Evolutionary conservation across 2,888 invertebrate genomes (phyloP).

Genomic region (Peribatodes rhomboidaria): DNA sequence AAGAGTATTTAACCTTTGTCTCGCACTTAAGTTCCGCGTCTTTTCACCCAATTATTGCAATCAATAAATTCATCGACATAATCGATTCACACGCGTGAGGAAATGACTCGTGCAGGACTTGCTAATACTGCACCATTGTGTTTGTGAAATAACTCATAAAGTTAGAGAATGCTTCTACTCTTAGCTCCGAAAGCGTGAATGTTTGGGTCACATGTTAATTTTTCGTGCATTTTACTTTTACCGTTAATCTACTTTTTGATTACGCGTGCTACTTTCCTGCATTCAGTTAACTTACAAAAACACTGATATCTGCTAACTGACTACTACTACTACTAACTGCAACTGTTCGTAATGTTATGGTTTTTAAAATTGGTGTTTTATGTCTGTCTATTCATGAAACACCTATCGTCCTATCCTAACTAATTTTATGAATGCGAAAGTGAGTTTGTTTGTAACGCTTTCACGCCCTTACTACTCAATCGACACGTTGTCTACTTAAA

Average conservation of each 20-base stretch:
- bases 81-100: background rate
- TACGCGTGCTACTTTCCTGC: background rate
- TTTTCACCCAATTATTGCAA: background rate
- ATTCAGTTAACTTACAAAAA: background rate
- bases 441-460: too few species aligned
- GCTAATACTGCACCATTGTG: background rate
- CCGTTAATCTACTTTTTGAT: background rate
- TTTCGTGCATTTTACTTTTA: conserved; percentile 14
- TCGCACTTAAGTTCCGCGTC: too few species aligned
- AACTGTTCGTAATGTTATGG: too few species aligned
- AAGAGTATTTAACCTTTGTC: too few species aligned
- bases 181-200: conserved; percentile 16
- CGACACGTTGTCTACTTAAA: too few species aligned
- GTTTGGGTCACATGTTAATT: conserved; percentile 7
- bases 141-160: background rate
- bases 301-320: background rate
- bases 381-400: too few species aligned
- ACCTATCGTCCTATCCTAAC: too few species aligned
- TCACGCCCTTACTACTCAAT: too few species aligned
- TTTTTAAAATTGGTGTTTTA: too few species aligned
- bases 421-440: too few species aligned
- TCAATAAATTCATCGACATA: too few species aligned
- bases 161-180: background rate
- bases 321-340: too few species aligned
- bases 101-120: background rate